A percentile compares a stretch with the other conserved stretches of the same genome.
Evolutionary conservation across 2,888 invertebrate species (phyloP).

Genomic region (Metopia argyrocephala): DNA sequence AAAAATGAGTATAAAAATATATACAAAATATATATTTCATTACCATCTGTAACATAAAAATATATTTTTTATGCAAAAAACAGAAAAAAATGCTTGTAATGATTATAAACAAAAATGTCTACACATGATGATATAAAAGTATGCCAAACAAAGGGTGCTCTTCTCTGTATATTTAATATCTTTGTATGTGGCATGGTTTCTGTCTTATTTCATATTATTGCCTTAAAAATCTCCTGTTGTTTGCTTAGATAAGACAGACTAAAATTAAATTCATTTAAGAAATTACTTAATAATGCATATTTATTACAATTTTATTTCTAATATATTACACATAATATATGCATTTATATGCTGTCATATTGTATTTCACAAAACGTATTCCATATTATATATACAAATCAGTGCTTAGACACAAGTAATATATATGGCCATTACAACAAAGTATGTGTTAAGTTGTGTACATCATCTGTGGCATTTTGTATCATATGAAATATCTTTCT

Average conservation of each 20-base stretch:
- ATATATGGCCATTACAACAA: neutral
- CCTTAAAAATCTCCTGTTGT: neutral
- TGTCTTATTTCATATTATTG: neutral
- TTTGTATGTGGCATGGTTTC: neutral
- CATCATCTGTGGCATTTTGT: neutral
- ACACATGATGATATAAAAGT: neutral
- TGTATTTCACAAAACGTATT: too few species aligned
- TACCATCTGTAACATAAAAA: conserved; percentile 2
- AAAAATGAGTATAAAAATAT: neutral
- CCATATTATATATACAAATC: neutral
- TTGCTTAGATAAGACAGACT: conserved; percentile 31
- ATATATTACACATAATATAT: neutral
- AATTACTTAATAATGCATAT: conserved; percentile 4
- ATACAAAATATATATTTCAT: neutral
- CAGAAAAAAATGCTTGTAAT: neutral
- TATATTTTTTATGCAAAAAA: conserved; percentile 25
- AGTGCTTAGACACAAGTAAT: neutral
- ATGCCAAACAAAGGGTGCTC: too few species aligned
- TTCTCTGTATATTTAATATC: neutral
- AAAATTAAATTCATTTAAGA: conserved; percentile 13
- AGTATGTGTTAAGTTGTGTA: neutral
- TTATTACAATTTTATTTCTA: neutral
- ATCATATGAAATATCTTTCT: neutral
- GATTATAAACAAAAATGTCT: conserved; percentile 29
- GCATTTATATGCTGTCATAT: neutral